These are phyloP conservation scores for Philereme transversata DNA, from an alignment of 2,888 invertebrate species.

Conservation along the genomic window DNA sequence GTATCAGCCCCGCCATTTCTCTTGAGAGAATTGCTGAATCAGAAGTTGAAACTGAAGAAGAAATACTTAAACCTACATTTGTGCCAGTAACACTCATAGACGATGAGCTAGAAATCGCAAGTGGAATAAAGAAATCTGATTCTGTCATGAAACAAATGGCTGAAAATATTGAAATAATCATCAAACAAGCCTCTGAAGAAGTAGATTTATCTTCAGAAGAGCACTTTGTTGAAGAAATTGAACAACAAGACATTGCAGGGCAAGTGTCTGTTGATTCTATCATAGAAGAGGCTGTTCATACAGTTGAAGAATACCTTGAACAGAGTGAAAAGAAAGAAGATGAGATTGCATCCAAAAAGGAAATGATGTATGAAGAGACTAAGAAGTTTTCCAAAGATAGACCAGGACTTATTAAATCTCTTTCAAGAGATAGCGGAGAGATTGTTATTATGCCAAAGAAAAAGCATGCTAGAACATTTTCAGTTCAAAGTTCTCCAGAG, in stretches of 20 bases:
- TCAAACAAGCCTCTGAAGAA: slow-evolving; percentile 79
- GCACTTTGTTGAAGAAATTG: slow-evolving; percentile 48
- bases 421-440: slow-evolving; percentile 77
- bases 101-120: slow-evolving; percentile 44
- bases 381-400: slow-evolving; percentile 65
- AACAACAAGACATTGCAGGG: slow-evolving; percentile 58
- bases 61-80: slow-evolving; percentile 40
- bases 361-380: slow-evolving; percentile 61
- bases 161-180: slow-evolving; percentile 79
- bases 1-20: slow-evolving; percentile 77
- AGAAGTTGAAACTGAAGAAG: slow-evolving; percentile 75
- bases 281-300: slow-evolving; percentile 75
- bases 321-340: slow-evolving; percentile 54
- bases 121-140: slow-evolving; percentile 74
- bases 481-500: slow-evolving; percentile 81
- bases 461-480: slow-evolving; percentile 76
- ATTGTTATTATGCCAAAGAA: slow-evolving; percentile 77
- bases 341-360: slow-evolving; percentile 58
- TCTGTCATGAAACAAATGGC: slow-evolving; percentile 82
- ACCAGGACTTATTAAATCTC: slow-evolving; percentile 74
- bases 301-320: slow-evolving; percentile 71
- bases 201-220: slow-evolving; percentile 74
- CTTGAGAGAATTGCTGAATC: slow-evolving; percentile 78
- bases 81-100: slow-evolving; percentile 44
- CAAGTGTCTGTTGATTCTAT: slow-evolving; percentile 78